These are phyloP conservation scores for Trachops cirrhosus DNA, from an alignment of 2,797 vertebrate genomes.

Conservation along the genomic window DNA sequence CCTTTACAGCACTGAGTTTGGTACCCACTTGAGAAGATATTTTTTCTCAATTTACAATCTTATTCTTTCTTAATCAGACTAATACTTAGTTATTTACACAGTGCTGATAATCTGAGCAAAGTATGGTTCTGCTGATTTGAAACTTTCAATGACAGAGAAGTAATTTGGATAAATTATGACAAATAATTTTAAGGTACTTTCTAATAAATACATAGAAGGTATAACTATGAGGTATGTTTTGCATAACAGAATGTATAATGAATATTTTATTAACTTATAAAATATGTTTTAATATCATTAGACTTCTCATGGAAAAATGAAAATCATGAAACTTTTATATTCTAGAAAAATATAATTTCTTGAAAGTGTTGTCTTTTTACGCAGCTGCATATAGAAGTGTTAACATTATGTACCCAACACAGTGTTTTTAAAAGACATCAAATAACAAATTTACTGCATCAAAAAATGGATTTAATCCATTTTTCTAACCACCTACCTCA, in stretches of 20 bases:
- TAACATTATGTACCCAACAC: neutral
- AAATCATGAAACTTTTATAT: neutral
- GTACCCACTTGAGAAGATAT: neutral
- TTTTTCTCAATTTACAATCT: slow-evolving; percentile 21
- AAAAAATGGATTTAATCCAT: neutral
- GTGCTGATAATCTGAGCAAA: slow-evolving; percentile 8
- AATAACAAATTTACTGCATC: neutral
- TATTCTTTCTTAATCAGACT: slow-evolving; percentile 45
- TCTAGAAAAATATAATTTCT: neutral
- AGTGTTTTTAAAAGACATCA: neutral
- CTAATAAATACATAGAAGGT: neutral
- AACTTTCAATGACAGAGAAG: slow-evolving; percentile 34
- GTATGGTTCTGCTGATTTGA: neutral
- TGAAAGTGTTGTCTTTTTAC: neutral
- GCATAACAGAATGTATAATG: neutral
- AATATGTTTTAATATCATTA: neutral
- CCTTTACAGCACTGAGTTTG: slow-evolving; percentile 7
- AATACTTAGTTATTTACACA: slow-evolving; percentile 22
- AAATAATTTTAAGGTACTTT: neutral
- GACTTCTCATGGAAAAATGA: neutral
- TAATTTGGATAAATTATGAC: neutral
- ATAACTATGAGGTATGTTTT: neutral
- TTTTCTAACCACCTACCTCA: neutral
- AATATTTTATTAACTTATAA: slow-evolving; percentile 18
- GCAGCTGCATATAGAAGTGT: neutral